phyloP scores from a whole-genome alignment of 2,888 invertebrate genomes.

The Drosophila mimetica region DNA sequence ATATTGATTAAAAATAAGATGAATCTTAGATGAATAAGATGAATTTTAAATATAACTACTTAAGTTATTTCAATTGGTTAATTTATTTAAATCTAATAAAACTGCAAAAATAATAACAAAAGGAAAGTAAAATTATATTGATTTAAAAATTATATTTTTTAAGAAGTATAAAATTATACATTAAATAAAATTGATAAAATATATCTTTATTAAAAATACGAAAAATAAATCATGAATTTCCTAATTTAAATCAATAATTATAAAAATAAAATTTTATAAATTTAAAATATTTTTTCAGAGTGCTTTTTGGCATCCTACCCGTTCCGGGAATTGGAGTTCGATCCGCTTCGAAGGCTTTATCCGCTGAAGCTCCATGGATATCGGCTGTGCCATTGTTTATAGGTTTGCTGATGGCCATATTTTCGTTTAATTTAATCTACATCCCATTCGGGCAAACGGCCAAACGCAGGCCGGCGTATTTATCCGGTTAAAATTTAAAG shows the following conservation, averaged over 20 bases:
- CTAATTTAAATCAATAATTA: not conserved
- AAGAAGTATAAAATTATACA: too few relatives aligned
- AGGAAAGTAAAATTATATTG: not conserved
- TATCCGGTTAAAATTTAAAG: constrained; percentile 52
- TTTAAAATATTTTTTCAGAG: not conserved
- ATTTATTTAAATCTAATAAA: too few relatives aligned
- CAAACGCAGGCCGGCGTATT: constrained; percentile 19
- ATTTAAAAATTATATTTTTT: too few relatives aligned
- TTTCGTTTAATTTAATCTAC: constrained; percentile 55
- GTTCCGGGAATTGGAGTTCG: not conserved
- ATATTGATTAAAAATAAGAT: too few relatives aligned
- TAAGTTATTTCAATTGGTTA: too few relatives aligned
- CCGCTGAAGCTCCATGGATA: not conserved
- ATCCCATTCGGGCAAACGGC: constrained; percentile 14
- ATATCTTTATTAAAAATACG: too few relatives aligned
- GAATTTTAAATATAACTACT: too few relatives aligned
- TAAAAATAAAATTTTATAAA: not conserved
- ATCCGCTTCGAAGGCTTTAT: constrained; percentile 1
- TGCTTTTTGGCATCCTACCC: too few relatives aligned
- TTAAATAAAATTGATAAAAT: too few relatives aligned
- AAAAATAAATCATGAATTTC: too few relatives aligned
- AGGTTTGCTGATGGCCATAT: constrained; percentile 43
- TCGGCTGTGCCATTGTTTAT: constrained; percentile 37
- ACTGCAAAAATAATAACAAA: too few relatives aligned
- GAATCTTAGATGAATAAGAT: too few relatives aligned